Evolutionary conservation across 2,888 invertebrate species (phyloP).

Genomic region (Troglohyphantes excavatus): DNA sequence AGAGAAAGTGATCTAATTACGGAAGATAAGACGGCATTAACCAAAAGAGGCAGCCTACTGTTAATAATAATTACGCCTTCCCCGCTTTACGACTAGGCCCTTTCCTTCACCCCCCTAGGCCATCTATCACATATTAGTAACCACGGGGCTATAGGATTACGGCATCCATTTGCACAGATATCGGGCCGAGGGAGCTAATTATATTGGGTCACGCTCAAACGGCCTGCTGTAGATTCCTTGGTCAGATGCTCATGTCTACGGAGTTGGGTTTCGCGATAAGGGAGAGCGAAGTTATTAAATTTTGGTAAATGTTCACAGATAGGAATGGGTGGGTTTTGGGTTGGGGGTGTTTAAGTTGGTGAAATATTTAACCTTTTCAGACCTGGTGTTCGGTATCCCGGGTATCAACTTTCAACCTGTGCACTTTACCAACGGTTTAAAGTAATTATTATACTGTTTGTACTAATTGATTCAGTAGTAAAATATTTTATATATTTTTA

Average conservation of each 20-base stretch:
- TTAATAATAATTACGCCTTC: conserved; percentile 65
- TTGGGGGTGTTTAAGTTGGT: background rate
- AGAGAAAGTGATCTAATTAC: conserved; percentile 51
- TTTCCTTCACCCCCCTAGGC: background rate
- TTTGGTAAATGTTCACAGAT: background rate
- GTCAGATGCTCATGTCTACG: conserved; percentile 4
- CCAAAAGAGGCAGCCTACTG: conserved; percentile 35
- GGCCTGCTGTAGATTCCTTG: background rate
- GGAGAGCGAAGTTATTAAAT: background rate
- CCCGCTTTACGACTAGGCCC: background rate
- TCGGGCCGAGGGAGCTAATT: conserved; percentile 41
- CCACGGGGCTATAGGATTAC: conserved; percentile 58
- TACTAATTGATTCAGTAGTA: too few species aligned
- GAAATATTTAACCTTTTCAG: too few species aligned
- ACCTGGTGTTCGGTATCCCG: too few species aligned
- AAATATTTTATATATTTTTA: too few species aligned
- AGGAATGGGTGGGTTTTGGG: background rate
- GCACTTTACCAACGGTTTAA: too few species aligned
- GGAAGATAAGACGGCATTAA: conserved; percentile 52
- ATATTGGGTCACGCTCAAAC: conserved; percentile 39
- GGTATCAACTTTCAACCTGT: too few species aligned
- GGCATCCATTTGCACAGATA: conserved; percentile 23
- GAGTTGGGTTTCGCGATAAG: background rate
- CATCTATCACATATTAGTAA: conserved; percentile 45
- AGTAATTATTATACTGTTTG: too few species aligned